A percentile compares a stretch with the other conserved stretches of the same genome.
These are phyloP conservation scores for Hippasteria phrygiana DNA, from an alignment of 53 echinoderm and acorn worm genomes.

Conservation along the genomic window DNA sequence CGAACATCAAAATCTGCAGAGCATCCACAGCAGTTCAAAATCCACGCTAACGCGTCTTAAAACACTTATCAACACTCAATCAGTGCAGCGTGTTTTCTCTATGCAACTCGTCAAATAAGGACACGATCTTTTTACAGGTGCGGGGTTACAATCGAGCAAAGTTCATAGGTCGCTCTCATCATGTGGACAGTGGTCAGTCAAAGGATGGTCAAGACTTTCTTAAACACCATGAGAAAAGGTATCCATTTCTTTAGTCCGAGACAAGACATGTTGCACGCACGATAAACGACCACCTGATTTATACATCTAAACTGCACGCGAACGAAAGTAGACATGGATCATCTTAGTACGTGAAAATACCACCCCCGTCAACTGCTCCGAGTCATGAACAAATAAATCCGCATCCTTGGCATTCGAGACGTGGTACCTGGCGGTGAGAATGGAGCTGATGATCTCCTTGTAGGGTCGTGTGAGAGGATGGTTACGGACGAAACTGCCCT, in stretches of 20 bases:
- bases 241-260: background rate
- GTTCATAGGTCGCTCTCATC: too few species aligned
- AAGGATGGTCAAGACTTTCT: too few species aligned
- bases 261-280: background rate
- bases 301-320: slow-evolving; percentile 23
- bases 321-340: background rate
- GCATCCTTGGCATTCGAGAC: slow-evolving; percentile 3
- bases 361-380: background rate
- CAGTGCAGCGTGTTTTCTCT: too few species aligned
- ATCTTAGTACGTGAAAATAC: slow-evolving; percentile 33
- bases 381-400: background rate
- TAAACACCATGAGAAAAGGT: background rate
- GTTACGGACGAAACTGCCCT: background rate
- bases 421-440: background rate
- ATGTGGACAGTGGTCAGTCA: too few species aligned
- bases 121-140: too few species aligned
- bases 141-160: too few species aligned
- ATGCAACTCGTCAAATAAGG: too few species aligned
- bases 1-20: background rate
- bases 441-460: background rate
- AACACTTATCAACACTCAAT: background rate
- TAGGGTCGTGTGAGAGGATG: background rate
- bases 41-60: background rate
- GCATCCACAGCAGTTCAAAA: background rate
- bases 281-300: slow-evolving; percentile 28